Percentiles rank a stretch among this genome's conserved stretches.
Evolutionary conservation across 2,888 invertebrate species (phyloP).

Genomic region (Eupithecia subfuscata): DNA sequence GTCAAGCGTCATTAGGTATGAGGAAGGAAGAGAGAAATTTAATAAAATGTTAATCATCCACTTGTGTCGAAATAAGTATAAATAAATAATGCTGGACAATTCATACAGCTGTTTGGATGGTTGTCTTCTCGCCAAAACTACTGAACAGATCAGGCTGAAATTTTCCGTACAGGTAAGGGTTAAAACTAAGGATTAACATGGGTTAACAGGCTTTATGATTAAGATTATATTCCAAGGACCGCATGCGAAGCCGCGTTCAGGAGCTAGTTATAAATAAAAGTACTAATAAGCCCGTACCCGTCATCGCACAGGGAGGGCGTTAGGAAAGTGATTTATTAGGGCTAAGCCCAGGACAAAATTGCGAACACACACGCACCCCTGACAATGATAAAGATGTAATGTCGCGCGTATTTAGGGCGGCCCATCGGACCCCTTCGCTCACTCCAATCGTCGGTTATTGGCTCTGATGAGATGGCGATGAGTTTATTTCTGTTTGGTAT

Average conservation of each 20-base stretch:
- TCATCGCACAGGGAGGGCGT: slow-evolving; percentile 22
- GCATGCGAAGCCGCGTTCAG: background rate
- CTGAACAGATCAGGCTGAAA: no score
- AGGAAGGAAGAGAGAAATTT: no score
- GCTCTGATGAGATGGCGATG: background rate
- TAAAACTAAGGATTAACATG: no score
- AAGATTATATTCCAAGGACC: no score
- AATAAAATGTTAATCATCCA: no score
- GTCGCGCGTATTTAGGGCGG: slow-evolving; percentile 37
- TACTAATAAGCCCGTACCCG: background rate
- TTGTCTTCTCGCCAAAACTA: no score
- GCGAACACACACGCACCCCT: slow-evolving; percentile 40
- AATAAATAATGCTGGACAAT: no score
- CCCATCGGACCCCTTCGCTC: slow-evolving; percentile 2
- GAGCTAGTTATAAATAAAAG: background rate
- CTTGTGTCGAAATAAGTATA: no score
- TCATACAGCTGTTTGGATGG: no score
- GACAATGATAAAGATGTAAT: slow-evolving; percentile 43
- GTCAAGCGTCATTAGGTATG: no score
- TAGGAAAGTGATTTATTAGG: slow-evolving; percentile 38
- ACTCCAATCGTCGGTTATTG: background rate
- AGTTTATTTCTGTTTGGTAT: background rate
- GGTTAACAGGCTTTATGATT: no score
- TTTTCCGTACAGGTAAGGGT: no score
- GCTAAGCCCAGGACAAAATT: slow-evolving; percentile 38